phyloP scores from a whole-genome alignment of 2,113 vertebrate species.

The Ophiodon elongatus region DNA sequence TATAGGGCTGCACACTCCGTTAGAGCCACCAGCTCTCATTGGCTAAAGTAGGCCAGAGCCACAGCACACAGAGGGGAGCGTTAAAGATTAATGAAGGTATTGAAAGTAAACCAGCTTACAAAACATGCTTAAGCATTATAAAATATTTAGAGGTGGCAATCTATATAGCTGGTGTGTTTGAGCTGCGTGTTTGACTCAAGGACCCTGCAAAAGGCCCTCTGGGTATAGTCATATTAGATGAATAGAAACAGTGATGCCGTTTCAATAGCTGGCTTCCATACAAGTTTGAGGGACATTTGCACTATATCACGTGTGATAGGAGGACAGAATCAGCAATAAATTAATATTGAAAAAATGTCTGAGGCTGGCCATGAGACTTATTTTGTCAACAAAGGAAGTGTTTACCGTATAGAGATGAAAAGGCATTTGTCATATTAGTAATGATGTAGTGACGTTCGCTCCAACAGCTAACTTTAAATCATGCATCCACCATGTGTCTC shows the following conservation, averaged over 20 bases:
- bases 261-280: constrained; percentile 13
- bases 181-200: constrained; percentile 54
- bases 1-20: constrained; percentile 20
- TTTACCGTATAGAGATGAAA: constrained; percentile 1
- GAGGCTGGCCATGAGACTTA: not conserved
- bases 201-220: constrained; percentile 33
- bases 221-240: constrained; percentile 22
- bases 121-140: constrained; percentile 69
- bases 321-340: not conserved
- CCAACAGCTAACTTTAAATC: constrained; percentile 9
- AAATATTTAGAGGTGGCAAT: constrained; percentile 77
- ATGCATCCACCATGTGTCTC: not conserved
- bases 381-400: not conserved
- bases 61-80: constrained; percentile 33
- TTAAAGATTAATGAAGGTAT: constrained; percentile 79
- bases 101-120: constrained; percentile 68
- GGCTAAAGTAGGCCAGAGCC: constrained; percentile 65
- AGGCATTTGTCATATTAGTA: constrained; percentile 11
- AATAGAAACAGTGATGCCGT: constrained; percentile 22
- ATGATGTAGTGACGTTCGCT: constrained; percentile 27
- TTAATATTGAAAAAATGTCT: constrained; percentile 7
- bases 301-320: not conserved
- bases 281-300: not conserved
- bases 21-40: constrained; percentile 46
- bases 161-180: constrained; percentile 53